phyloP scores from a whole-genome alignment of 2,888 invertebrate species.

The Mimachlamys varia region DNA sequence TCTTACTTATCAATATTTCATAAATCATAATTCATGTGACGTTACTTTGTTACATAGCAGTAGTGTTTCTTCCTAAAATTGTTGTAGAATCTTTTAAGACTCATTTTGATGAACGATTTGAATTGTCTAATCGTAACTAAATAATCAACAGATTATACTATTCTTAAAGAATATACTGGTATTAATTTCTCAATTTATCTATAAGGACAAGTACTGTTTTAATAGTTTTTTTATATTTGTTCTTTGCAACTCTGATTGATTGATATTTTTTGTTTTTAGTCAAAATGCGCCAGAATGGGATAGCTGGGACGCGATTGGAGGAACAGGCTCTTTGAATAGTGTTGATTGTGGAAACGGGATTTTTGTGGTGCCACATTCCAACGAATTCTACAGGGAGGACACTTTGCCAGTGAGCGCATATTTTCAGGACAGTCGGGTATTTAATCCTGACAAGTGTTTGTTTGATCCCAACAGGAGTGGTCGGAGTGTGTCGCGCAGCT shows the following conservation, averaged over 20 bases:
- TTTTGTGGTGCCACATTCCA: slow-evolving; percentile 70
- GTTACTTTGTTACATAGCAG: not conserved
- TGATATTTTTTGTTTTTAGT: slow-evolving; percentile 62
- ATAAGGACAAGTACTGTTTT: not conserved
- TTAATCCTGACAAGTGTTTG: slow-evolving; percentile 56
- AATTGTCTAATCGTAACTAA: too few species aligned
- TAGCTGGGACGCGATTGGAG: slow-evolving; percentile 70
- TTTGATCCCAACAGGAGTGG: slow-evolving; percentile 56
- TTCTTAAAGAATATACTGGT: too few species aligned
- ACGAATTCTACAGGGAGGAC: slow-evolving; percentile 58
- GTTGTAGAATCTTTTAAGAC: not conserved
- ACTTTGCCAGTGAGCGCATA: slow-evolving; percentile 48
- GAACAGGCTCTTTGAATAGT: slow-evolving; percentile 74
- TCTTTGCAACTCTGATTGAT: not conserved
- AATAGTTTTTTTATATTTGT: not conserved
- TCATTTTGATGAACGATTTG: too few species aligned
- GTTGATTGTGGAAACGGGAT: slow-evolving; percentile 59
- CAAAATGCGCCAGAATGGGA: slow-evolving; percentile 77
- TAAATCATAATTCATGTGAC: not conserved
- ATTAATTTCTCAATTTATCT: too few species aligned
- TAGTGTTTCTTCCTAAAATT: not conserved
- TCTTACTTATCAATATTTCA: not conserved
- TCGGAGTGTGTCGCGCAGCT: slow-evolving; percentile 4
- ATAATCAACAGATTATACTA: too few species aligned
- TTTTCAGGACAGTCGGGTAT: slow-evolving; percentile 52